Conservation (phyloP, 2,888 invertebrate species). For the Megalurothrips usitatus region DNA sequence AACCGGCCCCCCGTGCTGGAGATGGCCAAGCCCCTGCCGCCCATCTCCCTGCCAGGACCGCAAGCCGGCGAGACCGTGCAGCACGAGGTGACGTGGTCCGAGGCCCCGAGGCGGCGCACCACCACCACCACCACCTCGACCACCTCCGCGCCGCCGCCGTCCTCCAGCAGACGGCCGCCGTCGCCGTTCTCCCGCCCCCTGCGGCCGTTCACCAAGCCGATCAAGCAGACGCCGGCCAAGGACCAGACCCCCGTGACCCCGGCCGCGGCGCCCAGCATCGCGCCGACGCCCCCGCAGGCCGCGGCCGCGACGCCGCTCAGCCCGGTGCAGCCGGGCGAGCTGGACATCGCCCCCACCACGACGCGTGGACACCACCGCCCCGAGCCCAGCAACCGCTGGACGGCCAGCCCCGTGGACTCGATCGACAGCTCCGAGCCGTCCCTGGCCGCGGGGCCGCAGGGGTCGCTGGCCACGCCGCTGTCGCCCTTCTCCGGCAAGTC, state of each 20-base stretch:
- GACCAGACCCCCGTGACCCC: background rate
- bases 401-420: background rate
- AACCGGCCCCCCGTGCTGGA: constrained; percentile 12
- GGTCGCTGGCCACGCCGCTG: background rate
- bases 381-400: background rate
- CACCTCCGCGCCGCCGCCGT: background rate
- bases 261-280: background rate
- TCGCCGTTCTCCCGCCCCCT: background rate
- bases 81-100: constrained; percentile 15
- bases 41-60: background rate
- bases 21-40: constrained; percentile 14
- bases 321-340: background rate
- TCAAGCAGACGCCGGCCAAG: background rate
- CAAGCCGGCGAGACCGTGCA: constrained; percentile 8
- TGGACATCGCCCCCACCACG: constrained; percentile 15
- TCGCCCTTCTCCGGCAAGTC: constrained; percentile 3
- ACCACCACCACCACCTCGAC: background rate
- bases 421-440: background rate
- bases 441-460: background rate
- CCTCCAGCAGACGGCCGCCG: background rate
- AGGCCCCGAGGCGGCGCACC: background rate
- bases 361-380: constrained; percentile 17
- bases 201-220: background rate
- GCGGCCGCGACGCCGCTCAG: background rate
- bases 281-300: background rate